Evolutionary conservation across 2,113 vertebrate genomes (phyloP).

Genomic region (Tringa solitaria): DNA sequence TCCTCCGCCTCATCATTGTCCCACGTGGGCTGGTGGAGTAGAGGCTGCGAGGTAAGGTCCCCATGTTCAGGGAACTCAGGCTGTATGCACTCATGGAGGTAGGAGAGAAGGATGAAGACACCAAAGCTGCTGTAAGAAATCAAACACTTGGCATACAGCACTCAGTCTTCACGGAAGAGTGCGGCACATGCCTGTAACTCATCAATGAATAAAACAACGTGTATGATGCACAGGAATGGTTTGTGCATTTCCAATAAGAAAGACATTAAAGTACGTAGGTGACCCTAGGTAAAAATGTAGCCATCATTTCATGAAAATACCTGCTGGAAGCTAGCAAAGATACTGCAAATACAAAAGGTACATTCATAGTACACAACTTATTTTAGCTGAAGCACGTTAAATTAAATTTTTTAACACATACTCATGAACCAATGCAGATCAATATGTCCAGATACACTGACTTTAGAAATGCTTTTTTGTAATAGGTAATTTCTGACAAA

Average conservation of each 20-base stretch:
- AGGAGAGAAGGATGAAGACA: slow-evolving; percentile 94
- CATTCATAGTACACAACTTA: neutral
- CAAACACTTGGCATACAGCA: slow-evolving; percentile 65
- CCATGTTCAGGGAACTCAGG: slow-evolving; percentile 97
- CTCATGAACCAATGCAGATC: neutral
- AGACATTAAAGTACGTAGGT: neutral
- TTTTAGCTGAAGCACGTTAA: neutral
- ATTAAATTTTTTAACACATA: slow-evolving; percentile 2
- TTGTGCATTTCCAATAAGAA: neutral
- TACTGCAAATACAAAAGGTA: neutral
- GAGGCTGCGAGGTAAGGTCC: slow-evolving; percentile 92
- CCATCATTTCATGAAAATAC: neutral
- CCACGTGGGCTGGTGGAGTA: slow-evolving; percentile 95
- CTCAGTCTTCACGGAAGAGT: neutral
- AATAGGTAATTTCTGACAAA: slow-evolving; percentile 56
- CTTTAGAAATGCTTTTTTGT: slow-evolving; percentile 39
- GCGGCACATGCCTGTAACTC: slow-evolving; percentile 29
- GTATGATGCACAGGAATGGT: neutral
- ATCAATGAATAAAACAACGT: slow-evolving; percentile 20
- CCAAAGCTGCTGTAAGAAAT: slow-evolving; percentile 85
- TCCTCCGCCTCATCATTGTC: slow-evolving; percentile 93
- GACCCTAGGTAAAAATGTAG: neutral
- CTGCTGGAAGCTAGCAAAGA: neutral
- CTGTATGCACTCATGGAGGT: slow-evolving; percentile 98
- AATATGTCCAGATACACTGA: neutral